phyloP scores from a whole-genome alignment of 2,888 invertebrate genomes.

The Plagodis pulveraria region DNA sequence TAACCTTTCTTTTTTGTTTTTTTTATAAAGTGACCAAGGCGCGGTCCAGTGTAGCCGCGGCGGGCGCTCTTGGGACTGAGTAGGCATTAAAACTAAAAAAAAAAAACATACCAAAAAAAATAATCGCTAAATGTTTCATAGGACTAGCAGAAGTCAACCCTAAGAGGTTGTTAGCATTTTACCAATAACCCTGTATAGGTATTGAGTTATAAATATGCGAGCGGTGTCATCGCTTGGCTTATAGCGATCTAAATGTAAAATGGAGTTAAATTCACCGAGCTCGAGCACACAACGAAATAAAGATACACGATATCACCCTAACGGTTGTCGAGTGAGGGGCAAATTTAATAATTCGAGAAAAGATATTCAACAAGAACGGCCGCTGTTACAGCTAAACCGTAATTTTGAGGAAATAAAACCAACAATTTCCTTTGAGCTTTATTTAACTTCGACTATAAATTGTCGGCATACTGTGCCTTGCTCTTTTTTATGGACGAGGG shows the following conservation, averaged over 20 bases:
- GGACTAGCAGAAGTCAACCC: too few relatives aligned
- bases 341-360: constrained; percentile 61
- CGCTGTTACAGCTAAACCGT: constrained; percentile 51
- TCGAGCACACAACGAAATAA: constrained; percentile 12
- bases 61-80: too few relatives aligned
- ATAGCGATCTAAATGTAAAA: background rate
- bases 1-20: too few relatives aligned
- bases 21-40: too few relatives aligned
- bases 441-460: constrained; percentile 54
- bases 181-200: too few relatives aligned
- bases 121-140: too few relatives aligned
- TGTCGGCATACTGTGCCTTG: constrained; percentile 42
- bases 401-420: constrained; percentile 61
- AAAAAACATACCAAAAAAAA: too few relatives aligned
- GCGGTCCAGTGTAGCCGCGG: too few relatives aligned
- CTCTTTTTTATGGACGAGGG: constrained; percentile 37
- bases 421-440: constrained; percentile 53
- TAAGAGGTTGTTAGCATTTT: too few relatives aligned
- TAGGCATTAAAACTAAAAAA: too few relatives aligned
- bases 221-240: background rate
- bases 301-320: constrained; percentile 30
- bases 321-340: constrained; percentile 38
- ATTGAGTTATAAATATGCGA: background rate
- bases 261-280: constrained; percentile 2
- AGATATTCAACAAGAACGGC: constrained; percentile 52